A percentile compares a stretch with the other conserved stretches of the same genome.
Evolutionary conservation across 2,113 vertebrate genomes (phyloP).

Genomic region (Trogon surrucura): DNA sequence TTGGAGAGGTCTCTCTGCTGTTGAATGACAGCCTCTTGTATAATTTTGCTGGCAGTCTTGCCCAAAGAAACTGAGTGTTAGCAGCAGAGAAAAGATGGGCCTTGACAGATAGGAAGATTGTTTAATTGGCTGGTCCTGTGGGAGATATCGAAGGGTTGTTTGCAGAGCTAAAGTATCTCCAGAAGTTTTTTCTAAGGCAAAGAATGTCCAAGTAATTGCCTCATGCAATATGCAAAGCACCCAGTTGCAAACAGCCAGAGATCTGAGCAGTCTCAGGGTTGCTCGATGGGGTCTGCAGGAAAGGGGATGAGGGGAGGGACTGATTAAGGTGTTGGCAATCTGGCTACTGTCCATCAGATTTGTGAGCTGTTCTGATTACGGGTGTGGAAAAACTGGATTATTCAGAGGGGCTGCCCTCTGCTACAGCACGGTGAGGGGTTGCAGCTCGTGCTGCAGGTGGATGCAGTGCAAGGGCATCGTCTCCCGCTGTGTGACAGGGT

Average conservation of each 20-base stretch:
- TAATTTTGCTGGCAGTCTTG: background rate
- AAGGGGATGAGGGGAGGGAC: no score
- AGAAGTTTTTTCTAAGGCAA: background rate
- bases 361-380: background rate
- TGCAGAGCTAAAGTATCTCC: background rate
- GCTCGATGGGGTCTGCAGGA: accelerated
- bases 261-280: background rate
- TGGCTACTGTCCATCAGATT: no score
- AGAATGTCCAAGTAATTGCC: background rate
- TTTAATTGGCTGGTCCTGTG: background rate
- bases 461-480: no score
- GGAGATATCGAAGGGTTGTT: accelerated
- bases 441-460: background rate
- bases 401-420: background rate
- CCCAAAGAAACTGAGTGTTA: background rate
- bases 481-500: accelerated
- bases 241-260: no score
- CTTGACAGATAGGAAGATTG: accelerated
- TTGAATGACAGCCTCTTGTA: background rate
- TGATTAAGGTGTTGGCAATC: background rate
- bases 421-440: accelerated
- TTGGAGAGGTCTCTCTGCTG: background rate
- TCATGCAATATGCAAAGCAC: background rate
- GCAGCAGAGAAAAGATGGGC: background rate
- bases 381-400: background rate